Evolutionary conservation across 1,140 invertebrate genomes (phyloP).

Genomic region (Lepidotrigona ventralis): DNA sequence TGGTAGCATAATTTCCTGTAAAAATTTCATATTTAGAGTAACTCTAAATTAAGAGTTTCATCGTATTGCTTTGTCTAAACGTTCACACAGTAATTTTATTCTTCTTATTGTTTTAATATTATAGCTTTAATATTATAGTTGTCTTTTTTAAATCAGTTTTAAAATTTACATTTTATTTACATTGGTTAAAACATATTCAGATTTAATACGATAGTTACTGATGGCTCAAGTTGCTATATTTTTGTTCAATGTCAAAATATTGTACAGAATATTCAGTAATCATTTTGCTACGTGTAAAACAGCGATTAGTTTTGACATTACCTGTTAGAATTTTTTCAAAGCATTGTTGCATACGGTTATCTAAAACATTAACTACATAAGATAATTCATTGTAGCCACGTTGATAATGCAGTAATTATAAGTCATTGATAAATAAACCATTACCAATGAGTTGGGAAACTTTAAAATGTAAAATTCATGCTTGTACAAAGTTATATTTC

Average conservation of each 20-base stretch:
- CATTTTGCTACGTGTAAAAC: not conserved
- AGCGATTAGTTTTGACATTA: not conserved
- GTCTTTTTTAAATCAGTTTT: not conserved
- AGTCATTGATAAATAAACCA: no score
- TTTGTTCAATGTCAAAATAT: not conserved
- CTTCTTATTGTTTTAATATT: not conserved
- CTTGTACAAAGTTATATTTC: not conserved
- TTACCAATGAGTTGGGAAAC: not conserved
- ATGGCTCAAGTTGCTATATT: no score
- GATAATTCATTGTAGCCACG: no score
- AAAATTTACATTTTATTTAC: not conserved
- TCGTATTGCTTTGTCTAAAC: not conserved
- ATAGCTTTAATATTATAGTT: not conserved
- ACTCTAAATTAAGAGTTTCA: not conserved
- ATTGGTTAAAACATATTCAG: not conserved
- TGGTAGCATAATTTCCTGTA: not conserved
- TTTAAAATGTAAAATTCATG: not conserved
- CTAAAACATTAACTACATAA: not conserved
- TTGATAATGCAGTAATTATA: not conserved
- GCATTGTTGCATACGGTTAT: not conserved
- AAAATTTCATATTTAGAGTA: not conserved
- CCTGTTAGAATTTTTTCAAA: slow-evolving; percentile 37
- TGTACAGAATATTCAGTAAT: no score
- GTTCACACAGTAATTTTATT: not conserved
- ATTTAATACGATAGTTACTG: not conserved